Percentiles rank a stretch among this genome's conserved stretches.
These are phyloP conservation scores for Tenualosa ilisha DNA, from an alignment of 2,797 vertebrate species.

Conservation along the genomic window DNA sequence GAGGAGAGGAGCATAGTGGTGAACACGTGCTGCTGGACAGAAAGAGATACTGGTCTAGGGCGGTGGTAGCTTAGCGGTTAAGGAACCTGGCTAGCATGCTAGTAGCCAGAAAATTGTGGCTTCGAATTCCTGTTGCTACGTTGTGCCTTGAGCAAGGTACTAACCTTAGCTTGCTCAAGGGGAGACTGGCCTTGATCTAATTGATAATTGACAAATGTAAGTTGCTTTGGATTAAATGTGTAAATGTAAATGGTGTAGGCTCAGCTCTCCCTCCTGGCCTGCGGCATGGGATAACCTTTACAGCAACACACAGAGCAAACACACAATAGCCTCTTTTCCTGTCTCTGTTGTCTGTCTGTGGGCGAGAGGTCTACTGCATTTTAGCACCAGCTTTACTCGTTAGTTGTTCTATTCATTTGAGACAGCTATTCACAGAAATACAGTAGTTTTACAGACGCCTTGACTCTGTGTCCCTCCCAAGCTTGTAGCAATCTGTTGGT, in stretches of 20 bases:
- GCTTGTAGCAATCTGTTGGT: not conserved
- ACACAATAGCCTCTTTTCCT: not conserved
- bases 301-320: conserved; percentile 2
- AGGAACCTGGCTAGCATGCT: too few relatives aligned
- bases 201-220: too few relatives aligned
- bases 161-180: too few relatives aligned
- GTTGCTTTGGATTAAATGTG: too few relatives aligned
- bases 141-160: too few relatives aligned
- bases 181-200: too few relatives aligned
- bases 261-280: not conserved
- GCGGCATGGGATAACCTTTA: not conserved
- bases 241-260: not conserved
- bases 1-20: not conserved
- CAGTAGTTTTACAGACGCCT: not conserved
- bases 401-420: too few relatives aligned
- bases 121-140: too few relatives aligned
- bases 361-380: not conserved
- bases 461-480: not conserved
- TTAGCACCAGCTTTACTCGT: not conserved
- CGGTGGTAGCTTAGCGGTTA: too few relatives aligned
- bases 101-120: too few relatives aligned
- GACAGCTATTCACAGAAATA: not conserved
- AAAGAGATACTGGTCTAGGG: not conserved
- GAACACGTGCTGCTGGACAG: not conserved
- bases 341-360: not conserved